Evolutionary conservation across 2,888 invertebrate genomes (phyloP).

Genomic region (Chrysotoxum bicinctum): DNA sequence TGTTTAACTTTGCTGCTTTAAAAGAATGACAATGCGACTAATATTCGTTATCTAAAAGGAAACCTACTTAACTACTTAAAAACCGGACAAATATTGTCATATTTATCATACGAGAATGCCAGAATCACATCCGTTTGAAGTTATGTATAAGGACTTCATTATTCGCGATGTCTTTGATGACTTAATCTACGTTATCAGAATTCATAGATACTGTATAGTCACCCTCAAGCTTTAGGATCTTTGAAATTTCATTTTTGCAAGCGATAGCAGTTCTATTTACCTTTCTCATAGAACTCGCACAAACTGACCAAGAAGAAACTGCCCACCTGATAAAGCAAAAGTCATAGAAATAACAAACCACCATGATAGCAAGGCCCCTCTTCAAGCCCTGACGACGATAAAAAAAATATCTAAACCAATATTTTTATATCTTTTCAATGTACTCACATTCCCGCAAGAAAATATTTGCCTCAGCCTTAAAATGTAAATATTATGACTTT

Average conservation of each 20-base stretch:
- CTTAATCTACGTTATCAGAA: neutral
- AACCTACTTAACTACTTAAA: too few relatives aligned
- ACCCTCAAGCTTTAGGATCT: too few relatives aligned
- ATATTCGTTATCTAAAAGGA: too few relatives aligned
- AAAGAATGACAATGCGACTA: too few relatives aligned
- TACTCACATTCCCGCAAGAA: neutral
- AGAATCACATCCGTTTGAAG: too few relatives aligned
- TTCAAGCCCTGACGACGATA: neutral
- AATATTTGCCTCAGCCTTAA: neutral
- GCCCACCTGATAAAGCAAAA: neutral
- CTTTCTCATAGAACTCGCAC: slow-evolving; percentile 37
- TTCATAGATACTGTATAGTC: too few relatives aligned
- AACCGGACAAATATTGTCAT: too few relatives aligned
- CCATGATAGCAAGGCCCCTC: neutral
- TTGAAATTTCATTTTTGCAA: neutral
- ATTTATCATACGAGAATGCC: too few relatives aligned
- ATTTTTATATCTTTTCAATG: neutral
- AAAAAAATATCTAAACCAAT: slow-evolving; percentile 30
- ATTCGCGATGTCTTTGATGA: neutral
- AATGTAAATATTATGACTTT: slow-evolving; percentile 33
- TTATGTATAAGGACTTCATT: neutral
- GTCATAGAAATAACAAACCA: neutral
- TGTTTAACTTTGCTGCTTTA: too few relatives aligned
- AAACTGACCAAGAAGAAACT: too few relatives aligned
- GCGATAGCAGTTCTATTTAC: slow-evolving; percentile 1